Percentiles rank a stretch among this genome's conserved stretches.
Conservation (phyloP, 2,113 vertebrate genomes). For the Notothenia coriiceps region DNA sequence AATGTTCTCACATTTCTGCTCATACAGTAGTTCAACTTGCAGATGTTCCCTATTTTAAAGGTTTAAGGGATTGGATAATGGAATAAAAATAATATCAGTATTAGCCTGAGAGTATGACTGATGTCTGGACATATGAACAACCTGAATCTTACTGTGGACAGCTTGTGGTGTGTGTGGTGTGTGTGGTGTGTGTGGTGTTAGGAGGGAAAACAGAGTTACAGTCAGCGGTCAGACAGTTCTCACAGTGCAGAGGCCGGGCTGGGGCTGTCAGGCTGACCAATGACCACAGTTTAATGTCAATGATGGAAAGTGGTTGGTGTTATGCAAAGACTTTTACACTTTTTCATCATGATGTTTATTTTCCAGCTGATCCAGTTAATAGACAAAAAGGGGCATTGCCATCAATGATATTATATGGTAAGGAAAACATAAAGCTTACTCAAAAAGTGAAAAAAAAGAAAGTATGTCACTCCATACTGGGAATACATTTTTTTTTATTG, state of each 20-base stretch:
- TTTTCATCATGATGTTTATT: neutral
- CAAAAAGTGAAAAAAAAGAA: neutral
- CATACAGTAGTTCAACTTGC: neutral
- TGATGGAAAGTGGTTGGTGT: slow-evolving; percentile 28
- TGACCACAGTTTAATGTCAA: slow-evolving; percentile 70
- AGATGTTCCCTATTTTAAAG: neutral
- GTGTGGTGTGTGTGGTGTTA: slow-evolving; percentile 69
- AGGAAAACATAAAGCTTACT: neutral
- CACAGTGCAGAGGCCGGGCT: slow-evolving; percentile 40
- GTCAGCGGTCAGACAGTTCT: slow-evolving; percentile 58
- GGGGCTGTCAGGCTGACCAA: slow-evolving; percentile 60
- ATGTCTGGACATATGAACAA: slow-evolving; percentile 32
- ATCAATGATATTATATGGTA: neutral
- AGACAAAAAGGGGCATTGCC: neutral
- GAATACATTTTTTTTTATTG: neutral
- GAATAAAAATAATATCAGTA: neutral
- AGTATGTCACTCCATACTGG: neutral
- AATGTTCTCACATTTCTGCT: neutral
- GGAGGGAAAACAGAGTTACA: slow-evolving; percentile 64
- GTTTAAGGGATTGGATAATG: neutral
- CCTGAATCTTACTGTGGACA: slow-evolving; percentile 39
- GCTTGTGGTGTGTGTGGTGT: slow-evolving; percentile 71
- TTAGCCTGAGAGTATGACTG: slow-evolving; percentile 25
- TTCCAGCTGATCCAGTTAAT: neutral
- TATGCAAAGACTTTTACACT: neutral